Evolutionary conservation across 2,888 invertebrate genomes (phyloP), one percentile per base, ranked within the genome.

Genomic region (Habrosyne pyritoides): DNA sequence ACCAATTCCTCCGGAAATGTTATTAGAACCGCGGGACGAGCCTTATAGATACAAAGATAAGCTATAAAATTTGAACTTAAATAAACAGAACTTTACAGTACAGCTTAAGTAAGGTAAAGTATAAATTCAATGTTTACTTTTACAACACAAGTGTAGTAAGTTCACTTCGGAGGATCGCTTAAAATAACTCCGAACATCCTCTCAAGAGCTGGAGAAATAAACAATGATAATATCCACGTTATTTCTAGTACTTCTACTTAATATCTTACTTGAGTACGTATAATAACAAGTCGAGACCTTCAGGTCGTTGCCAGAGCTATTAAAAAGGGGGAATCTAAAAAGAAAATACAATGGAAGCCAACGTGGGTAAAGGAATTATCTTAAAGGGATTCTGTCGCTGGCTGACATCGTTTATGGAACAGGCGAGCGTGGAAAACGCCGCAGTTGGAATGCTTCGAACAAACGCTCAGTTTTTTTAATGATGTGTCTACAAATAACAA

Each of bases 301-400:
- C 8, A 18, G 18, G 42, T 33, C 33, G 33, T 42, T 42, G 14
- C 0, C 42, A 48, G 22, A 24, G 24, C 14, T 24, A 22, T 24
- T 48, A 26, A 48, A 24, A 24, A 22, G 21, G 5, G 14, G 14
- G 21, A 7, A 48, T 12, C 10, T n/a, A 14, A 33, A 59, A 52
- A 60, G 53, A 54, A 55, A 69, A 66, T 68, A 67, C 60, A 64
- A 70, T 57, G 49, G 63, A 67, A 66, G 65, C 57, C 67, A 54
- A 56, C n/a, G 61, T 53, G 57, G 47, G 55, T 70, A 67, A 70
- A 71, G 59, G 70, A 66, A 79, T 79, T 75, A 75, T 66, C 62
- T 73, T 77, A 77, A 79, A 68, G 62, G 71, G 75, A 79, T 77
- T 67, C 60, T 64, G 54, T 61, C 59, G 56, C 60, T 59, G 36